A percentile compares a stretch with the other conserved stretches of the same genome.
These are phyloP conservation scores for Andrena minutula DNA, from an alignment of 2,888 invertebrate genomes.

Conservation along the genomic window DNA sequence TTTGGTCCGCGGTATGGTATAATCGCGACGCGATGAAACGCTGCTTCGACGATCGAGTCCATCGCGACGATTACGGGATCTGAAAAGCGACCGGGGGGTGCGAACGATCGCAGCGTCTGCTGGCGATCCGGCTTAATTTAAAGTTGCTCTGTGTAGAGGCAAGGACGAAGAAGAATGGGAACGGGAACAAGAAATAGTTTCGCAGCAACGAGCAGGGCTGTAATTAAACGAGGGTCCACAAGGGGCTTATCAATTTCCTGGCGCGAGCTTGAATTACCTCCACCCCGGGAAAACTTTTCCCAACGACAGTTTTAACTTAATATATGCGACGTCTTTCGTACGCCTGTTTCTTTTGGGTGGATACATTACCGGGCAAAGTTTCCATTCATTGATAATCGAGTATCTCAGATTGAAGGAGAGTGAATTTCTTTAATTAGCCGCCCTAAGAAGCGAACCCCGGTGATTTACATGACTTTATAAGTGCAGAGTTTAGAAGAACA, in stretches of 20 bases:
- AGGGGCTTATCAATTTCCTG: constrained; percentile 52
- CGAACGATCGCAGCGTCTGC: constrained; percentile 19
- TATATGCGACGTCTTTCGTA: constrained; percentile 17
- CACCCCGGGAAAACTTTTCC: constrained; percentile 15
- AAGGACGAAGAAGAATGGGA: constrained; percentile 9
- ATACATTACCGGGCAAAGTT: background rate
- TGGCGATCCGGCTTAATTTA: constrained; percentile 58
- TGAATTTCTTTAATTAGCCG: background rate
- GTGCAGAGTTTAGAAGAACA: too few species aligned
- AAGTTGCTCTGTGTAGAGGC: constrained; percentile 48
- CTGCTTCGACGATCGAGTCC: background rate
- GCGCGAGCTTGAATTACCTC: constrained; percentile 16
- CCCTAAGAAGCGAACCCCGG: too few species aligned
- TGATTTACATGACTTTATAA: too few species aligned
- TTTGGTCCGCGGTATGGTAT: background rate
- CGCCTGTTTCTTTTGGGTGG: background rate
- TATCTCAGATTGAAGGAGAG: background rate
- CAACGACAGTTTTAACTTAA: constrained; percentile 13
- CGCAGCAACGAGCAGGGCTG: constrained; percentile 47
- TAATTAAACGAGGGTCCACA: constrained; percentile 54
- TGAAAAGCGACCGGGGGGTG: background rate
- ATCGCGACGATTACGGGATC: background rate
- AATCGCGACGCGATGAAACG: background rate
- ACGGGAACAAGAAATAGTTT: constrained; percentile 23
- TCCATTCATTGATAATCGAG: background rate